Conservation (phyloP, 2,113 vertebrate genomes). For the Tragelaphus buxtoni region DNA sequence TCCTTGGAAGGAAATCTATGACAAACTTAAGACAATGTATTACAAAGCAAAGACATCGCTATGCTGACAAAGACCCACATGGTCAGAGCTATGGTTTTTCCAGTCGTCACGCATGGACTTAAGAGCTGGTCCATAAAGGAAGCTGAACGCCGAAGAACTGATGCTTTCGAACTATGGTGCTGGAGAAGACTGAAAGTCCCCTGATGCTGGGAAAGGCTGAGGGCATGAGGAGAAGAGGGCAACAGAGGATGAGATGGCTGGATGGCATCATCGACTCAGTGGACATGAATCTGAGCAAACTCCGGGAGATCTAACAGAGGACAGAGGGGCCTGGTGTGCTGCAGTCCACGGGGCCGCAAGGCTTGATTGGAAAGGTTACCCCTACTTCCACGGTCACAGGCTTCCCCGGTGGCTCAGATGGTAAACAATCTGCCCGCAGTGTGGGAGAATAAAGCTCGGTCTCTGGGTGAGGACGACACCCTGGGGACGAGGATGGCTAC, state of each 20-base stretch:
- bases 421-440: neutral
- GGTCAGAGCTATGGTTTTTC: neutral
- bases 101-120: neutral
- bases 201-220: neutral
- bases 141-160: neutral
- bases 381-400: accelerated
- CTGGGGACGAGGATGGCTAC: neutral
- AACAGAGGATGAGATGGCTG: neutral
- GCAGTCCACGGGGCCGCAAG: neutral
- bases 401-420: neutral
- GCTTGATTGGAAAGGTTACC: accelerated
- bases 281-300: neutral
- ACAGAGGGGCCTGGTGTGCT: neutral
- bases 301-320: neutral
- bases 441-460: accelerated
- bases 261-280: neutral
- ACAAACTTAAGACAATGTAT: neutral
- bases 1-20: neutral
- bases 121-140: neutral
- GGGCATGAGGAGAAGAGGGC: neutral
- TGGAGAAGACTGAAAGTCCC: neutral
- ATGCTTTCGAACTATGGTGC: neutral
- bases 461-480: neutral
- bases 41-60: neutral
- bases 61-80: neutral